phyloP scores from a whole-genome alignment of 2,888 invertebrate genomes.

The Heliconius hortense region DNA sequence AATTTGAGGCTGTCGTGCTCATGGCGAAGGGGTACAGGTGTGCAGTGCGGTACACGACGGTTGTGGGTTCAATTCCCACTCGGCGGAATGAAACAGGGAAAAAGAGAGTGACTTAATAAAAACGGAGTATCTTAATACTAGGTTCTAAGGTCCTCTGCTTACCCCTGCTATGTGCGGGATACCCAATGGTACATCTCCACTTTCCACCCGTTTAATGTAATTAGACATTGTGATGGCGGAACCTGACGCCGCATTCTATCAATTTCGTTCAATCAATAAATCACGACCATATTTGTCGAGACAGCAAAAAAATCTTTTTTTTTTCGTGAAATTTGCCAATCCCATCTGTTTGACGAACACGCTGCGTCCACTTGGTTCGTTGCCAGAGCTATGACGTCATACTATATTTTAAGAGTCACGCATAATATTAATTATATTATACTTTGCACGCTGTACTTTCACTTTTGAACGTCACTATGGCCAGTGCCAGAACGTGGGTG shows the following conservation, averaged over 20 bases:
- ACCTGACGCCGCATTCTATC: neutral
- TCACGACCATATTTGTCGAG: neutral
- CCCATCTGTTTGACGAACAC: conserved; percentile 2
- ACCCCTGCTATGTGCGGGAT: too few relatives aligned
- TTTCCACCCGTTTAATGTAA: too few relatives aligned
- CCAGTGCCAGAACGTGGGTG: neutral
- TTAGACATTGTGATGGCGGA: neutral
- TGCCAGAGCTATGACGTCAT: conserved; percentile 17
- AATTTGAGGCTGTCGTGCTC: too few relatives aligned
- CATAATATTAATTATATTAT: conserved; percentile 15
- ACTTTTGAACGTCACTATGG: conserved; percentile 19
- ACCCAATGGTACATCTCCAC: too few relatives aligned
- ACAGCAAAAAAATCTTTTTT: neutral
- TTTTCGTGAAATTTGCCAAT: conserved; percentile 4
- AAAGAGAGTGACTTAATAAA: too few relatives aligned
- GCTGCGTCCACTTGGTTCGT: neutral
- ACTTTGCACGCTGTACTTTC: conserved; percentile 18
- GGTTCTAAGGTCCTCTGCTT: too few relatives aligned
- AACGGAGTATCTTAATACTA: too few relatives aligned
- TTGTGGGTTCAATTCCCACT: too few relatives aligned
- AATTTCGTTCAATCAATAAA: neutral
- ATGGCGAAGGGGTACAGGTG: too few relatives aligned
- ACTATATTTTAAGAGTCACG: conserved; percentile 21
- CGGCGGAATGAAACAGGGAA: too few relatives aligned
- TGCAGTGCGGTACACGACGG: too few relatives aligned